phyloP scores from a whole-genome alignment of 1,140 invertebrate species.

The Danaus plexippus region DNA sequence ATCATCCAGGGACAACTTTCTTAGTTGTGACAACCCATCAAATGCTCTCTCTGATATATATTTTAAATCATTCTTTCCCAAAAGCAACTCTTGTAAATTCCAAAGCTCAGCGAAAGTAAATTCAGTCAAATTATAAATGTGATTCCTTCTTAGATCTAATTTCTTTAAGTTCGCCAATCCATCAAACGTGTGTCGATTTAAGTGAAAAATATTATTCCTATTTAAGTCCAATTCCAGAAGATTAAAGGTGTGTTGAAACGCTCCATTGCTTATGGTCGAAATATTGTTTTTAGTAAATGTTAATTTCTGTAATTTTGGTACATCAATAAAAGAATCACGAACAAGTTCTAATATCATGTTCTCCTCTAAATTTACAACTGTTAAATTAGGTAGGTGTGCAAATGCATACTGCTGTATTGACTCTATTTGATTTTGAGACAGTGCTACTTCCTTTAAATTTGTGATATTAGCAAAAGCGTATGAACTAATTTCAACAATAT shows the following conservation, averaged over 20 bases:
- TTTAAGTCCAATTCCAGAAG: constrained; percentile 79
- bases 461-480: constrained; percentile 81
- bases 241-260: constrained; percentile 77
- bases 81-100: constrained; percentile 78
- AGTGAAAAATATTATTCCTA: constrained; percentile 78
- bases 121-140: constrained; percentile 80
- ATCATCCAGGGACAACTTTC: constrained; percentile 78
- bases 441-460: constrained; percentile 75
- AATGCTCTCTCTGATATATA: constrained; percentile 81
- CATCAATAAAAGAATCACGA: constrained; percentile 78
- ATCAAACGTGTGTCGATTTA: constrained; percentile 80
- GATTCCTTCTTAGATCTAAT: constrained; percentile 79
- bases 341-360: constrained; percentile 81
- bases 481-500: constrained; percentile 76
- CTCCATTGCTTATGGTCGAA: constrained; percentile 78
- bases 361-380: constrained; percentile 77
- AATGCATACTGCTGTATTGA: constrained; percentile 77
- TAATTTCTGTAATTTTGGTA: constrained; percentile 78
- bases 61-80: constrained; percentile 79
- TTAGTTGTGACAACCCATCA: constrained; percentile 77
- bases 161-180: constrained; percentile 77
- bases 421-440: constrained; percentile 79
- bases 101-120: constrained; percentile 81
- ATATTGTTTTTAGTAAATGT: constrained; percentile 81
- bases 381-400: constrained; percentile 76